phyloP scores from a whole-genome alignment of 2,797 vertebrate species.

The Chiloscyllium punctatum region DNA sequence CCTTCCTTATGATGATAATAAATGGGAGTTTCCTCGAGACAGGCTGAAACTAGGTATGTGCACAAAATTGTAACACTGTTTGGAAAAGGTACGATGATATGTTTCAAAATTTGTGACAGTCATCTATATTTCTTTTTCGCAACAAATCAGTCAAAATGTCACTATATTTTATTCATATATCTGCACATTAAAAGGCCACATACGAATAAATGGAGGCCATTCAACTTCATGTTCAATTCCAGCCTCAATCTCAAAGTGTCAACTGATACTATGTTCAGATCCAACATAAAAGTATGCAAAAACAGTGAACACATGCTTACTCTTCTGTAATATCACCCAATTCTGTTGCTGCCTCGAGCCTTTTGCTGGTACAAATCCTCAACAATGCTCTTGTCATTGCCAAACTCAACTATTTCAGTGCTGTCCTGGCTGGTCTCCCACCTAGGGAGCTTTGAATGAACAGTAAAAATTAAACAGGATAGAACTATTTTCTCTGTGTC shows the following conservation, averaged over 20 bases:
- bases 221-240: not conserved
- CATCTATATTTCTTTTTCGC: not conserved
- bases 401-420: not conserved
- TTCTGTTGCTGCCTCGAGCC: not conserved
- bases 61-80: not conserved
- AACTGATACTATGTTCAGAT: not conserved
- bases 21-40: slow-evolving; percentile 90
- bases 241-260: not conserved
- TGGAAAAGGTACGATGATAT: not conserved
- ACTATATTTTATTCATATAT: not conserved
- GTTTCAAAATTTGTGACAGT: not conserved
- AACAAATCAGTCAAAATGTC: not conserved
- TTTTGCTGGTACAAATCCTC: not conserved
- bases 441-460: not conserved
- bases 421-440: not conserved
- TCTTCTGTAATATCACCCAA: not conserved
- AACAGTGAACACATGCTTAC: not conserved
- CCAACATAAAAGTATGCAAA: not conserved
- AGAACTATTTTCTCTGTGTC: not conserved
- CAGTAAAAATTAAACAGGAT: not conserved
- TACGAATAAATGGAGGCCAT: not conserved
- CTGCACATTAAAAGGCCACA: not conserved
- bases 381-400: not conserved
- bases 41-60: slow-evolving; percentile 78
- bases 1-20: slow-evolving; percentile 80